These are phyloP conservation scores for Drosophila differens DNA, from an alignment of 2,888 invertebrate genomes.

Conservation along the genomic window DNA sequence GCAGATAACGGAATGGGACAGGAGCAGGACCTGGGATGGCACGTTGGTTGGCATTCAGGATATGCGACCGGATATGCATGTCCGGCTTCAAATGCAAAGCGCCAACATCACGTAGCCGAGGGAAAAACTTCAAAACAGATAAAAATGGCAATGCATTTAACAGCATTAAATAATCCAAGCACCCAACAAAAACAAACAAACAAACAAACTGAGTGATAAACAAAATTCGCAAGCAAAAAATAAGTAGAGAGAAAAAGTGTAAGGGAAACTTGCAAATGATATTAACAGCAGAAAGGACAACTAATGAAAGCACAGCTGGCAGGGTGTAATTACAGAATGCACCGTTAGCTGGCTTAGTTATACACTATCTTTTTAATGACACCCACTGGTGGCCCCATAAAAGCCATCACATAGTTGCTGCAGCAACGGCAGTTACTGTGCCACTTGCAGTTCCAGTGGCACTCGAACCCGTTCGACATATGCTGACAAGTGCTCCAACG, in stretches of 20 bases:
- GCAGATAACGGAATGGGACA: slow-evolving; percentile 67
- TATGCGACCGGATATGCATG: slow-evolving; percentile 56
- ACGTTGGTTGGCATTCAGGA: slow-evolving; percentile 40
- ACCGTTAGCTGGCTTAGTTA: slow-evolving; percentile 56
- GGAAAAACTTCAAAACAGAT: slow-evolving; percentile 60
- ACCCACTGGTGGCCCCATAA: slow-evolving; percentile 55
- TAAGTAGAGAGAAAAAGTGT: slow-evolving; percentile 1
- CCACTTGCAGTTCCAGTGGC: slow-evolving; percentile 46
- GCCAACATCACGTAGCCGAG: slow-evolving; percentile 50
- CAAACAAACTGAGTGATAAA: slow-evolving; percentile 47
- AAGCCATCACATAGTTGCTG: slow-evolving; percentile 45
- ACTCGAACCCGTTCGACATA: slow-evolving; percentile 66
- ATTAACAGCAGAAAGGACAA: slow-evolving; percentile 47
- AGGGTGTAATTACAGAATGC: slow-evolving; percentile 49
- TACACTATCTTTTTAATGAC: slow-evolving; percentile 66
- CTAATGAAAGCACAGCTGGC: slow-evolving; percentile 38
- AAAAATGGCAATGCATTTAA: slow-evolving; percentile 77
- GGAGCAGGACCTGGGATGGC: slow-evolving; percentile 16
- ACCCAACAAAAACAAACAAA: slow-evolving; percentile 9
- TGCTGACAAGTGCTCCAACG: slow-evolving; percentile 74
- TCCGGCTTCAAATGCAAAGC: slow-evolving; percentile 67
- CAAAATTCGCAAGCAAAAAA: slow-evolving; percentile 52
- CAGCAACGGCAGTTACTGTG: slow-evolving; percentile 34
- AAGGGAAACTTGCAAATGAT: slow-evolving; percentile 55
- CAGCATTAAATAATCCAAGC: slow-evolving; percentile 49